A percentile compares a stretch with the other conserved stretches of the same genome.
Evolutionary conservation across 37 sponge, comb jelly and placozoan species (phyloP).

Genomic region (Tethya wilhelma): DNA sequence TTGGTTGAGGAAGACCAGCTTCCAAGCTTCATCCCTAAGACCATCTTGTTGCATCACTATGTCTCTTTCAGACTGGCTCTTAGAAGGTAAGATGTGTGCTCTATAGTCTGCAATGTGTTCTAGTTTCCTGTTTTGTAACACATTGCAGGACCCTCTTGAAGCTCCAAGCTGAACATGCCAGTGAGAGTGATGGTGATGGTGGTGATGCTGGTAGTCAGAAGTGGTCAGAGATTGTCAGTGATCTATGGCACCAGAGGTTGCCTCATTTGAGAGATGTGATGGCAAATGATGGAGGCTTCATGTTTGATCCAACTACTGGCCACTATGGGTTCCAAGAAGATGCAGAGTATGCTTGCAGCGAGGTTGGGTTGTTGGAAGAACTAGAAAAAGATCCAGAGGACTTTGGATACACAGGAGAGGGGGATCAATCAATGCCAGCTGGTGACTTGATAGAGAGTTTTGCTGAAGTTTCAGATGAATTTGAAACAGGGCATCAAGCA

Average conservation of each 20-base stretch:
- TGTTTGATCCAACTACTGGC: constrained; percentile 32
- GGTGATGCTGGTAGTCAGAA: background rate
- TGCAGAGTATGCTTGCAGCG: background rate
- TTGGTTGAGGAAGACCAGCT: constrained; percentile 36
- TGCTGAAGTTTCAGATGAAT: too few relatives aligned
- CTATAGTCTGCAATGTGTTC: background rate
- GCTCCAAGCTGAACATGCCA: background rate
- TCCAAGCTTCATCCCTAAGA: constrained; percentile 29
- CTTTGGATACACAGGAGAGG: background rate
- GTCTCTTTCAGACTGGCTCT: constrained; percentile 59
- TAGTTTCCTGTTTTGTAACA: background rate
- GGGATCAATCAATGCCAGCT: background rate
- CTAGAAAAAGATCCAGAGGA: background rate
- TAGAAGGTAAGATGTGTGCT: constrained; percentile 25
- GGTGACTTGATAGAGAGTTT: background rate
- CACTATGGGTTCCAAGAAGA: constrained; percentile 36
- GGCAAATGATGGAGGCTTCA: constrained; percentile 48
- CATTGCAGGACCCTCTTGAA: background rate
- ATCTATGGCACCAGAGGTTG: constrained; percentile 44
- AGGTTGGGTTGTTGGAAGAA: constrained; percentile 18
- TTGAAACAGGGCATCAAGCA: background rate
- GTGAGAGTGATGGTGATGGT: background rate
- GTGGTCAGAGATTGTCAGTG: constrained; percentile 55
- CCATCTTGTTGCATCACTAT: constrained; percentile 65
- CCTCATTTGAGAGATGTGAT: constrained; percentile 40